These are phyloP conservation scores for Danaus chrysippus DNA, from an alignment of 2,888 invertebrate genomes.

Conservation along the genomic window DNA sequence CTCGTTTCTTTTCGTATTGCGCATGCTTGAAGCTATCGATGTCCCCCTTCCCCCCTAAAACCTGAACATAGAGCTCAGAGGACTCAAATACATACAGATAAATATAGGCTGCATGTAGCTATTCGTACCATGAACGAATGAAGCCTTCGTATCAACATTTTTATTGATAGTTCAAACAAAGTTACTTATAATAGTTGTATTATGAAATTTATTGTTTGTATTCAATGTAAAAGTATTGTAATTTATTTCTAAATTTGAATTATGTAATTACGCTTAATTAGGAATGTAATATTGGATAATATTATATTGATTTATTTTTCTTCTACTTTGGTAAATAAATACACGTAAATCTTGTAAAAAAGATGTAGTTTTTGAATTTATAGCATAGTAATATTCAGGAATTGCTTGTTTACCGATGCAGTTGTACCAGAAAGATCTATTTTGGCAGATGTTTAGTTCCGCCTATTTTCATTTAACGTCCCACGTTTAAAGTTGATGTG, in stretches of 20 bases:
- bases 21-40: constrained; percentile 67
- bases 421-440: neutral
- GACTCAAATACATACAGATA: constrained; percentile 35
- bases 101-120: constrained; percentile 18
- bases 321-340: no score
- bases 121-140: constrained; percentile 5
- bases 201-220: no score
- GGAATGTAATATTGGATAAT: no score
- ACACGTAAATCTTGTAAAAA: no score
- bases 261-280: no score
- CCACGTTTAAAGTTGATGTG: neutral
- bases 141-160: neutral
- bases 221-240: no score
- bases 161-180: no score
- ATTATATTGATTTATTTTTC: no score
- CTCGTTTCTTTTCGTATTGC: constrained; percentile 34
- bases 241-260: no score
- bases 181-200: no score
- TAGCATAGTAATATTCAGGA: neutral
- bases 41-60: constrained; percentile 41
- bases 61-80: constrained; percentile 53
- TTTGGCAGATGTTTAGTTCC: constrained; percentile 14
- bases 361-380: no score
- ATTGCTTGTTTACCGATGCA: neutral
- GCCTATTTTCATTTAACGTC: constrained; percentile 14